A percentile compares a stretch with the other conserved stretches of the same genome.
phyloP scores from a whole-genome alignment of 2,888 invertebrate genomes.

The Liodrosophila aerea region DNA sequence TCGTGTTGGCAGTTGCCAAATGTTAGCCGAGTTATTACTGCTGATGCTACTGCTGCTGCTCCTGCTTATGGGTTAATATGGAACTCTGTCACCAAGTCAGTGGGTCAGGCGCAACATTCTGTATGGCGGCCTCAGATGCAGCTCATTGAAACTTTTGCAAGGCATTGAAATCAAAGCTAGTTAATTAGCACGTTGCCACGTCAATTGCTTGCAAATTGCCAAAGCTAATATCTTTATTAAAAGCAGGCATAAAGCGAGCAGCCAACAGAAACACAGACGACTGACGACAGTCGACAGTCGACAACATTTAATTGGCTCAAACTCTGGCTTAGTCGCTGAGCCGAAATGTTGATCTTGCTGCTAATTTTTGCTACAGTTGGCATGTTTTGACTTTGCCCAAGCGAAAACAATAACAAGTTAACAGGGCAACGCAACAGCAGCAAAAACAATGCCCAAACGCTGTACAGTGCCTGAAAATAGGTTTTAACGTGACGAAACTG shows the following conservation, averaged over 20 bases:
- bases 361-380: conserved; percentile 59
- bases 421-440: conserved; percentile 30
- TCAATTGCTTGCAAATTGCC: conserved; percentile 62
- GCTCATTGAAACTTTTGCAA: conserved; percentile 58
- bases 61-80: conserved; percentile 55
- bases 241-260: conserved; percentile 6
- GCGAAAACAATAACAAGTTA: conserved; percentile 63
- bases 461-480: too few relatives aligned
- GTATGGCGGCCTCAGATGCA: conserved; percentile 13
- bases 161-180: conserved; percentile 66
- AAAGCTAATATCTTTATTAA: conserved; percentile 6
- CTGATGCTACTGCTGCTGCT: too few relatives aligned
- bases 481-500: too few relatives aligned
- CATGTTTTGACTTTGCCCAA: conserved; percentile 60
- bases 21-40: conserved; percentile 36
- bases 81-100: conserved; percentile 68
- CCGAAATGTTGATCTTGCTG: conserved; percentile 33
- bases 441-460: conserved; percentile 17
- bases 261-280: too few relatives aligned
- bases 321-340: not conserved
- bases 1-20: conserved; percentile 9
- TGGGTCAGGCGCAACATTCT: conserved; percentile 44
- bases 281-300: too few relatives aligned
- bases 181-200: conserved; percentile 64
- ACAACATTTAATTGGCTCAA: conserved; percentile 11